A percentile compares a stretch with the other conserved stretches of the same genome.
Conservation (phyloP, 2,888 invertebrate species). For the Drosophila mulleri region DNA sequence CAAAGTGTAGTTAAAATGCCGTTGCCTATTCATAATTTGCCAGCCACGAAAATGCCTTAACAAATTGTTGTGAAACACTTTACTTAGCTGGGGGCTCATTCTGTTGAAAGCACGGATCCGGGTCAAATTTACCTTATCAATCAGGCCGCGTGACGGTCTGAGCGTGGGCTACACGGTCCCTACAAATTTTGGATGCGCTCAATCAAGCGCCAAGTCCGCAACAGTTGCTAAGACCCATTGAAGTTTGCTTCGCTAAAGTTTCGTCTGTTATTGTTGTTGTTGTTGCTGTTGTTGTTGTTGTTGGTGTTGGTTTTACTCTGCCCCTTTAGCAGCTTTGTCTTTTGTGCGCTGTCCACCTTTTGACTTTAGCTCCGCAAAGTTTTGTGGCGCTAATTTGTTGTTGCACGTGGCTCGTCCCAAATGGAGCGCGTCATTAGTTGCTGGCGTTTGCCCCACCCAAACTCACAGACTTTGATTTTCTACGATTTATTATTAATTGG, state of each 20-base stretch:
- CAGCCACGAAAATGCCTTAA: conserved; percentile 35
- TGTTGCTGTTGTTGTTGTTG: not conserved
- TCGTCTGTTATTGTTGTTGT: not conserved
- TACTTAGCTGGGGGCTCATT: conserved; percentile 15
- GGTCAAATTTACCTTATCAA: conserved; percentile 68
- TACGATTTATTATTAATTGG: conserved; percentile 77
- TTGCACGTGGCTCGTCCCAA: conserved; percentile 68
- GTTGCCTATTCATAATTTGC: conserved; percentile 52
- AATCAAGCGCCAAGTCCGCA: conserved; percentile 68
- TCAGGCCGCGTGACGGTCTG: conserved; percentile 45
- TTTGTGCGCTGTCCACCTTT: conserved; percentile 46
- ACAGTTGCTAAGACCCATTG: conserved; percentile 28
- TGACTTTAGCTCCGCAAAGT: conserved; percentile 62
- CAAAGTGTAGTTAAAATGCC: conserved; percentile 26
- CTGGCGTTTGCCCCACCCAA: not conserved
- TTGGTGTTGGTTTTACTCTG: not conserved
- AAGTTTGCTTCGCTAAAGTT: conserved; percentile 48
- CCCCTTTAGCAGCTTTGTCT: conserved; percentile 46
- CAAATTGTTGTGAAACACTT: conserved; percentile 31
- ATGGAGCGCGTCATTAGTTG: conserved; percentile 71
- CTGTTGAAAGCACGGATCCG: conserved; percentile 13
- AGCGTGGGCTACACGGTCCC: not conserved
- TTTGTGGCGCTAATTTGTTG: conserved; percentile 75
- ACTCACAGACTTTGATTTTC: conserved; percentile 44
- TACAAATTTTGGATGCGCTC: conserved; percentile 52